A percentile compares a stretch with the other conserved stretches of the same genome.
phyloP scores from a whole-genome alignment of 2,113 vertebrate species.

The Chionodraco myersi region DNA sequence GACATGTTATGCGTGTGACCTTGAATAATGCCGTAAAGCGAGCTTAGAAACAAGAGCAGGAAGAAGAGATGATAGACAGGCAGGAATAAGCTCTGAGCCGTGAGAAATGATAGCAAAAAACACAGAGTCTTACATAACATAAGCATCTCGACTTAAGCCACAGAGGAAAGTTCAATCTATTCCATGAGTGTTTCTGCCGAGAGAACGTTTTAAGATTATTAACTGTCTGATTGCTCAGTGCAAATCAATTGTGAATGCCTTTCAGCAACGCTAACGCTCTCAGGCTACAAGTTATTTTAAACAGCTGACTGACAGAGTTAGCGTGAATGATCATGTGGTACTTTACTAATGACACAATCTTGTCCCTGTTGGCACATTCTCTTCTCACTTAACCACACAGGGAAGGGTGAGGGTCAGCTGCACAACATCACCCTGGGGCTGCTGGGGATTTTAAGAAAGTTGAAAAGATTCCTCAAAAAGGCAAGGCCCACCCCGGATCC shows the following conservation, averaged over 20 bases:
- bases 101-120: constrained; percentile 14
- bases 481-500: not conserved
- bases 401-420: constrained; percentile 4
- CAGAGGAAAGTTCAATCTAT: constrained; percentile 24
- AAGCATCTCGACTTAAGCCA: constrained; percentile 10
- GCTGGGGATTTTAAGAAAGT: not conserved
- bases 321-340: not conserved
- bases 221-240: not conserved
- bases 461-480: not conserved
- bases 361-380: constrained; percentile 12
- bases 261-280: not conserved
- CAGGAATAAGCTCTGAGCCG: constrained; percentile 41
- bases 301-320: constrained; percentile 4
- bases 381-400: constrained; percentile 10
- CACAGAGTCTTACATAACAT: constrained; percentile 18
- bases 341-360: constrained; percentile 9
- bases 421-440: constrained; percentile 1
- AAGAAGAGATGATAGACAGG: constrained; percentile 64
- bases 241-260: constrained; percentile 23
- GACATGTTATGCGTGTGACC: constrained; percentile 61
- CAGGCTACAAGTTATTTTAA: constrained; percentile 1
- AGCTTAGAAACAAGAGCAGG: constrained; percentile 64
- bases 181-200: constrained; percentile 12
- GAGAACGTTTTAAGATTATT: constrained; percentile 17
- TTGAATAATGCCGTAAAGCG: constrained; percentile 51